A percentile compares a stretch with the other conserved stretches of the same genome.
phyloP scores from a whole-genome alignment of 2,797 vertebrate genomes.

The Philypnodon macrostomus region DNA sequence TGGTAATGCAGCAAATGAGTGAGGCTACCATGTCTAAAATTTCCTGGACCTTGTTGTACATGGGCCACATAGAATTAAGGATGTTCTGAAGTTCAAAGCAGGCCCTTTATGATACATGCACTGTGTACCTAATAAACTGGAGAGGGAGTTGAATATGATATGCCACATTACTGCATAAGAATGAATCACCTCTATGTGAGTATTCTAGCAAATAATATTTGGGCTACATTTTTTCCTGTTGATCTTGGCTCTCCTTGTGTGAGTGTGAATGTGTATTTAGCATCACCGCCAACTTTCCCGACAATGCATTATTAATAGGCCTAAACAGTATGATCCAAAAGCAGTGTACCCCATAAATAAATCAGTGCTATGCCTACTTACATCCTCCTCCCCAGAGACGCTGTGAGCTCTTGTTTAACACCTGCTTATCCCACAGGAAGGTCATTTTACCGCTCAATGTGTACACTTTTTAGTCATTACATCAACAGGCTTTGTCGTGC shows the following conservation, averaged over 20 bases:
- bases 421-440: constrained; percentile 31
- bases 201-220: not conserved
- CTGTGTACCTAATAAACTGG: too few species aligned
- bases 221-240: constrained; percentile 20
- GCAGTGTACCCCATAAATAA: constrained; percentile 64
- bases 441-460: constrained; percentile 41
- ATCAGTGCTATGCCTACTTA: constrained; percentile 45
- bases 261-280: constrained; percentile 26
- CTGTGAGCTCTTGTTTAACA: constrained; percentile 42
- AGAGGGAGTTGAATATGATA: not conserved
- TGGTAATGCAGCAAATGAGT: too few species aligned
- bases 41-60: too few species aligned
- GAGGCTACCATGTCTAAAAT: too few species aligned
- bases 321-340: constrained; percentile 63
- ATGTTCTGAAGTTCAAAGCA: too few species aligned
- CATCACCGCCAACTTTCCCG: constrained; percentile 28
- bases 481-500: constrained; percentile 24
- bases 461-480: constrained; percentile 18
- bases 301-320: constrained; percentile 61
- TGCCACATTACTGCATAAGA: not conserved
- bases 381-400: constrained; percentile 27
- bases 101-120: too few species aligned
- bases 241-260: constrained; percentile 6
- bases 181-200: too few species aligned
- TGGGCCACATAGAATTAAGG: too few species aligned